These are phyloP conservation scores for Rhinogobius similis DNA, from an alignment of 2,113 vertebrate genomes.

Conservation along the genomic window DNA sequence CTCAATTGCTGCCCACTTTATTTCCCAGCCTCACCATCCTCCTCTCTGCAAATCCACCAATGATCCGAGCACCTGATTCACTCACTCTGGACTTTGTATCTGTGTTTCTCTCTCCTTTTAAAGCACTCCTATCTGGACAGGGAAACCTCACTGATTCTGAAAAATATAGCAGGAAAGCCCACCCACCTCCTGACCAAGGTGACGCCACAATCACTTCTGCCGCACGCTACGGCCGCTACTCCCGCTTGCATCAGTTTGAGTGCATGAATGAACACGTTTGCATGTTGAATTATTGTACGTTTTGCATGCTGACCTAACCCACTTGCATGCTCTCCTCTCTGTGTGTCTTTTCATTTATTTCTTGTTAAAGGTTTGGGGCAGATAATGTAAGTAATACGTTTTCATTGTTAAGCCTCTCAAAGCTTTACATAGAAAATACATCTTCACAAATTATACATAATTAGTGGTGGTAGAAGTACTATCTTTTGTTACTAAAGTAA, in stretches of 20 bases:
- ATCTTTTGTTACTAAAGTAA: too few species aligned
- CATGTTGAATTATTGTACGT: slow-evolving; percentile 4
- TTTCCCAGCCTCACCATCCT: slow-evolving; percentile 40
- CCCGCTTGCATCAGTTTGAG: slow-evolving; percentile 52
- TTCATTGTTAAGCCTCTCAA: slow-evolving; percentile 7
- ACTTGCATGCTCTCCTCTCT: slow-evolving; percentile 5
- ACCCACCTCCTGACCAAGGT: slow-evolving; percentile 99
- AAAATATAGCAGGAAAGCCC: slow-evolving; percentile 99
- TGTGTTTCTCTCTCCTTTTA: slow-evolving; percentile 83
- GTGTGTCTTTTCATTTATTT: not conserved
- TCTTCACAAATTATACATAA: too few species aligned
- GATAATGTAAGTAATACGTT: not conserved
- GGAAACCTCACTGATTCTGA: slow-evolving; percentile 99
- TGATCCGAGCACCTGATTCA: slow-evolving; percentile 34
- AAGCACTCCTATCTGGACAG: slow-evolving; percentile 99
- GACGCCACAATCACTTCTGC: slow-evolving; percentile 68
- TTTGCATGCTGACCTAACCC: not conserved
- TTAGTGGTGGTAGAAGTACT: too few species aligned
- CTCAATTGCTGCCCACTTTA: not conserved
- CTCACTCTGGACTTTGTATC: slow-evolving; percentile 60
- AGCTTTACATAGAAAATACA: slow-evolving; percentile 23
- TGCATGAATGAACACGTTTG: slow-evolving; percentile 36
- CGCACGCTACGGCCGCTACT: slow-evolving; percentile 42
- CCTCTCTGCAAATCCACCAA: slow-evolving; percentile 49
- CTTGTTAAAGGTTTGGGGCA: not conserved